A percentile compares a stretch with the other conserved stretches of the same genome.
Evolutionary conservation across 1,140 invertebrate genomes (phyloP).

Genomic region (Battus philenor): DNA sequence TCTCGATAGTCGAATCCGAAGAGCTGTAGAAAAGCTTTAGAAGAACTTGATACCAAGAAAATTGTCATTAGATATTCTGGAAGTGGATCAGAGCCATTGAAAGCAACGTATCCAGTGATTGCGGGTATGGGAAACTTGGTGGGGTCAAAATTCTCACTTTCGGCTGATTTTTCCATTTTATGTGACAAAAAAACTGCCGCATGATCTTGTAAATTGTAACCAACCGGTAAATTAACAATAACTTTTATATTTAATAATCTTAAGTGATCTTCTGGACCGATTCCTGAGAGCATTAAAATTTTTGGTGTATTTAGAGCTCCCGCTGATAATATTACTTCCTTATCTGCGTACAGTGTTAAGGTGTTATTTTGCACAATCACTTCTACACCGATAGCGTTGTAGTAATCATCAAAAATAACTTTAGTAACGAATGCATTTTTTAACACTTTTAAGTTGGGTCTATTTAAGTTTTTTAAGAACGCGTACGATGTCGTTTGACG

Average conservation of each 20-base stretch:
- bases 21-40: conserved; percentile 7
- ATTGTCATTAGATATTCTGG: conserved; percentile 26
- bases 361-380: conserved; percentile 46
- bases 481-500: conserved; percentile 12
- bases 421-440: conserved; percentile 7
- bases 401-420: conserved; percentile 51
- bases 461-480: not conserved
- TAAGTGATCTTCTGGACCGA: conserved; percentile 75
- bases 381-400: conserved; percentile 78
- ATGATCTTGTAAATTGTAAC: conserved; percentile 77
- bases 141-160: conserved; percentile 5
- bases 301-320: conserved; percentile 69
- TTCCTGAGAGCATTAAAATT: conserved; percentile 77
- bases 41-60: conserved; percentile 14
- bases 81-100: conserved; percentile 16
- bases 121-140: conserved; percentile 9
- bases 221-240: conserved; percentile 80
- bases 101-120: conserved; percentile 26
- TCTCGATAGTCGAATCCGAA: conserved; percentile 19
- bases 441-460: conserved; percentile 4
- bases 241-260: conserved; percentile 39
- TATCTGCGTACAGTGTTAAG: conserved; percentile 42
- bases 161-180: conserved; percentile 21
- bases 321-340: conserved; percentile 78
- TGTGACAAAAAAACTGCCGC: conserved; percentile 13